These are phyloP conservation scores for Collichthys lucidus DNA, from an alignment of 2,113 vertebrate species.

Conservation along the genomic window DNA sequence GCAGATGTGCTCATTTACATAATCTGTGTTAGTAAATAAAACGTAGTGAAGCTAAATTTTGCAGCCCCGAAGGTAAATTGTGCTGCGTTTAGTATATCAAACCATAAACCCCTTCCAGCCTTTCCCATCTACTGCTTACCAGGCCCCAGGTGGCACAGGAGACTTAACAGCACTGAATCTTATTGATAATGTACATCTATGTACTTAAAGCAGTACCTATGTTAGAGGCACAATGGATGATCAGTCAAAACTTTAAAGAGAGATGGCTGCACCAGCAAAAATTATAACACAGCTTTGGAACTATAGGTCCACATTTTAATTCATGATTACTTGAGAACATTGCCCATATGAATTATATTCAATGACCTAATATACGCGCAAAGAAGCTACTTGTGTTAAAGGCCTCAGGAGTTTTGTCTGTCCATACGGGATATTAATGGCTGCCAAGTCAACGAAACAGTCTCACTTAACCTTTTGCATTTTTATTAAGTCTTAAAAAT, in stretches of 20 bases:
- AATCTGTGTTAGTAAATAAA: conserved; percentile 29
- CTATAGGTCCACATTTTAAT: background rate
- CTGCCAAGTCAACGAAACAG: conserved; percentile 54
- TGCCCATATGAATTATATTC: background rate
- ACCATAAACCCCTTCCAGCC: background rate
- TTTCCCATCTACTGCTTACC: background rate
- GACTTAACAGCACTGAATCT: background rate
- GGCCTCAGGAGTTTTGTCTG: background rate
- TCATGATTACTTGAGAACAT: background rate
- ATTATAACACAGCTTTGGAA: background rate
- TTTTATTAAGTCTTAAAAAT: conserved; percentile 63
- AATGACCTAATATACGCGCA: background rate
- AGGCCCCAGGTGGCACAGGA: background rate
- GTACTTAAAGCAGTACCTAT: background rate
- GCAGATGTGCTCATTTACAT: conserved; percentile 38
- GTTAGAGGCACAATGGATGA: background rate
- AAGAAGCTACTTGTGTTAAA: conserved; percentile 23
- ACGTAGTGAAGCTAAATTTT: conserved; percentile 10
- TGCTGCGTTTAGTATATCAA: conserved; percentile 12
- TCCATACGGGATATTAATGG: conserved; percentile 41
- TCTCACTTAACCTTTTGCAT: conserved; percentile 62
- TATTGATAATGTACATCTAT: background rate
- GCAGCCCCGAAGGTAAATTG: conserved; percentile 20
- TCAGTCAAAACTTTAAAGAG: background rate
- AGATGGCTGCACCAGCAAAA: background rate